Conservation (phyloP, 2,888 invertebrate genomes). For the Automeris io region DNA sequence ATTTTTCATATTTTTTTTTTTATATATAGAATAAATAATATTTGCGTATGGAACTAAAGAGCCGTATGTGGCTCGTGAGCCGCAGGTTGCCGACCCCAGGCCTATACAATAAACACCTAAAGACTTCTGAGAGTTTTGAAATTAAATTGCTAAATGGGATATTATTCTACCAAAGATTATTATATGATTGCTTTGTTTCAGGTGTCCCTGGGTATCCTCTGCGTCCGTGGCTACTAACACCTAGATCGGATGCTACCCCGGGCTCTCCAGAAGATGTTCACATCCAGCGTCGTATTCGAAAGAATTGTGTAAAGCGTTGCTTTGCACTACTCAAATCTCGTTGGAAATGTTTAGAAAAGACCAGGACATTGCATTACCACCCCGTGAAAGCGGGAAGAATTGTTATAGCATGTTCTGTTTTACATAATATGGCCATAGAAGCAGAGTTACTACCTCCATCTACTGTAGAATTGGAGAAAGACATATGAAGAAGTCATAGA, state of each 20-base stretch:
- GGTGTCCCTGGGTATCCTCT: conserved; percentile 22
- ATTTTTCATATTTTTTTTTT: too few species aligned
- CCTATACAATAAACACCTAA: too few species aligned
- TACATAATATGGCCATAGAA: conserved; percentile 19
- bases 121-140: too few species aligned
- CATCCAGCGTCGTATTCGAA: conserved; percentile 14
- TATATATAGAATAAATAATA: too few species aligned
- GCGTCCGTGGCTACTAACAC: conserved; percentile 19
- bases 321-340: conserved; percentile 15
- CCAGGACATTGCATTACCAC: conserved; percentile 20
- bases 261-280: conserved; percentile 18
- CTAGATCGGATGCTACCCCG: conserved; percentile 17
- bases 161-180: too few species aligned
- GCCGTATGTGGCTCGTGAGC: too few species aligned
- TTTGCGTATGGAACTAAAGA: too few species aligned
- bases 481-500: too few species aligned
- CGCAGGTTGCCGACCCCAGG: too few species aligned
- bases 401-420: conserved; percentile 19
- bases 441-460: conserved; percentile 12
- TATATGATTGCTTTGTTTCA: too few species aligned
- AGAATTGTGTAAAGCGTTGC: conserved; percentile 20
- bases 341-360: conserved; percentile 19
- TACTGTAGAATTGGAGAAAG: neutral
- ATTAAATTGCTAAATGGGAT: too few species aligned
- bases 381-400: conserved; percentile 18